A percentile compares a stretch with the other conserved stretches of the same genome.
Evolutionary conservation across 2,888 invertebrate genomes (phyloP).

Genomic region (Dorcus parallelipipedus): DNA sequence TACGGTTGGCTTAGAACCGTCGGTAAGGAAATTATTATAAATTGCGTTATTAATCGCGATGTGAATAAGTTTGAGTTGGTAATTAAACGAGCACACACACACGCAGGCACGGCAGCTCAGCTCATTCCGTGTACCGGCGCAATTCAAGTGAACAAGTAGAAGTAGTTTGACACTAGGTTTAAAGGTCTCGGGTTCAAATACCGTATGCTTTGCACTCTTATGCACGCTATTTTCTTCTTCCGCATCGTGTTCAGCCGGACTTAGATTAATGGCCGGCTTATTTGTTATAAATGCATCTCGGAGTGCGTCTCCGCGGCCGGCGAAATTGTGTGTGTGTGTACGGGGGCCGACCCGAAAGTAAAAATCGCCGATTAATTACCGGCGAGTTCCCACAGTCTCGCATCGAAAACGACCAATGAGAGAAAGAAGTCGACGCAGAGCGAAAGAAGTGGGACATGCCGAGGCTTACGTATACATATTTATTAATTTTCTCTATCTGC

Average conservation of each 20-base stretch:
- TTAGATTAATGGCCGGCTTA: constrained; percentile 31
- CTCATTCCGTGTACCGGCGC: background rate
- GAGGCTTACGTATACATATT: background rate
- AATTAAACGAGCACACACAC: too few relatives aligned
- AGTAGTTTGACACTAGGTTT: constrained; percentile 37
- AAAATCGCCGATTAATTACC: too few relatives aligned
- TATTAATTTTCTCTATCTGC: background rate
- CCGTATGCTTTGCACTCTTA: constrained; percentile 30
- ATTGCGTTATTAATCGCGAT: too few relatives aligned
- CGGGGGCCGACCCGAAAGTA: too few relatives aligned
- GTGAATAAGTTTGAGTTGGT: too few relatives aligned
- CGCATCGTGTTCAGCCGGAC: constrained; percentile 18
- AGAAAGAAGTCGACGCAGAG: background rate
- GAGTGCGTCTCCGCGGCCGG: too few relatives aligned
- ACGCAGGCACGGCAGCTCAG: background rate
- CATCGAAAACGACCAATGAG: background rate
- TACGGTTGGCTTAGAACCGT: too few relatives aligned
- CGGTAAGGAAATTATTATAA: too few relatives aligned
- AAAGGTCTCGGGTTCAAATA: constrained; percentile 47
- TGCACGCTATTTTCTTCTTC: background rate
- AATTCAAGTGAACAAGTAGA: constrained; percentile 9
- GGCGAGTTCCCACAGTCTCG: too few relatives aligned
- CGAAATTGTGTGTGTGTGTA: too few relatives aligned
- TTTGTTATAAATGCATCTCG: constrained; percentile 28
- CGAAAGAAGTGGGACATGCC: constrained; percentile 1